Evolutionary conservation across 64 coral and sea anemone species (phyloP), one percentile per base, ranked within the genome.

Genomic region (Dendrophyllia cribrosa): DNA sequence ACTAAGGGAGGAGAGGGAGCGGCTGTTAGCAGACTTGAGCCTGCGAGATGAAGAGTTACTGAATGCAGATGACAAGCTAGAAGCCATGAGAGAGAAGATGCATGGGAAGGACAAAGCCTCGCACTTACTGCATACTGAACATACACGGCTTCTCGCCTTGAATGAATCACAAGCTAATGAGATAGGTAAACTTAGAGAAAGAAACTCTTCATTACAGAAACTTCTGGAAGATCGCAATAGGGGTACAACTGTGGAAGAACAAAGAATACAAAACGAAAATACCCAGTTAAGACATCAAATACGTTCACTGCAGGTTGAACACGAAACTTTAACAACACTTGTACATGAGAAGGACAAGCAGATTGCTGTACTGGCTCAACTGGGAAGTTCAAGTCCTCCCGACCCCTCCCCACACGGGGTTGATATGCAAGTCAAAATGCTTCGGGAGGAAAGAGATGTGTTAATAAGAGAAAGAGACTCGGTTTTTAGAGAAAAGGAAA

Each of bases 91-190:
- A 64, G 89, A 91, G 65, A 92, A 98, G 76, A 95, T 98, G 96
- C 87, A 75, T 21, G 79, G 93, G 9, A 98, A 98, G 61, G 93
- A 94, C 20, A 93, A 98, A 59, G 96, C 96, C 45, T 98, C 96
- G 3, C 86, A 88, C 14, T 78, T 98, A 51, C 84, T 98, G 6
- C 96, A 98, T 34, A 59, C 58, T 14, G 89, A 98, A 55, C 89
- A 98, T 70, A 88, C 66, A 43, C 86, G 91, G 60, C 78, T 98
- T 8, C 85, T 98, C n/a, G 87, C 96, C n/a, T 85, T 98, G 43
- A 98, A 98, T 53, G 90, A 98, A 16, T 95, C 96, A 5, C 96
- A 98, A 74, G 96, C 93, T 7, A 98, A 98, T 34, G 96, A 98
- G 47, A 95, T 98, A 43, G 96, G 93, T 20, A 98, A 98, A 59